Percentiles rank a stretch among this genome's conserved stretches.
These are phyloP conservation scores for Leptestheria dahalacensis DNA, from an alignment of 1,140 invertebrate genomes.

Conservation along the genomic window DNA sequence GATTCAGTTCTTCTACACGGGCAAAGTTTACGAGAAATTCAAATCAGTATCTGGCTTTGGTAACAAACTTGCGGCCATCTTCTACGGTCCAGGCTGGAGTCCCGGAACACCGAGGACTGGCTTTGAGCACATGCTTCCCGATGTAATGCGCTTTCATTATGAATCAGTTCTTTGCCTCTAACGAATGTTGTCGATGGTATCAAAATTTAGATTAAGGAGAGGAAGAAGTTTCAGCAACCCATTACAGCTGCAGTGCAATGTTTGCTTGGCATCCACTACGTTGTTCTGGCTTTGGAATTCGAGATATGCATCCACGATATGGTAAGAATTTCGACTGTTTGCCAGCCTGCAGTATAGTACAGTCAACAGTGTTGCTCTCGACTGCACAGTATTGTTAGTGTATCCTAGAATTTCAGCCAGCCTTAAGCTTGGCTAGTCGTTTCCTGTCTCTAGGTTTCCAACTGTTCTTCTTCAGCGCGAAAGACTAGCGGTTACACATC, in stretches of 20 bases:
- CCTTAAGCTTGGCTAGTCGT: no score
- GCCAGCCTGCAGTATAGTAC: no score
- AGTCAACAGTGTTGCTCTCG: no score
- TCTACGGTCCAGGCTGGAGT: constrained; percentile 77
- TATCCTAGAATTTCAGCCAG: no score
- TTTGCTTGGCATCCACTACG: background rate
- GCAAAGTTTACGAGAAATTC: constrained; percentile 43
- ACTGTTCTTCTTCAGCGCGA: no score
- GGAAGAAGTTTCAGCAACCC: constrained; percentile 4
- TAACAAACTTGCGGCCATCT: constrained; percentile 50
- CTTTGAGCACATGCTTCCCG: constrained; percentile 9
- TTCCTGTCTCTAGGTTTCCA: no score
- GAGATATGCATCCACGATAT: background rate
- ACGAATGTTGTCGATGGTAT: background rate
- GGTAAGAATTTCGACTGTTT: no score
- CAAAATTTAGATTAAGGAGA: background rate
- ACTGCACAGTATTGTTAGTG: no score
- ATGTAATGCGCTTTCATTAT: background rate
- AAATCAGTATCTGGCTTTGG: constrained; percentile 35
- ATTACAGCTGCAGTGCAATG: background rate
- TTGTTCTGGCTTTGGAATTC: background rate
- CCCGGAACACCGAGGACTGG: constrained; percentile 65
- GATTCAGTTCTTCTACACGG: constrained; percentile 52
- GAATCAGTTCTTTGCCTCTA: background rate
- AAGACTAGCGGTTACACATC: no score